Base-by-base conservation (phyloP, 2,113 vertebrate genomes). In the Archocentrus centrarchus region DNA sequence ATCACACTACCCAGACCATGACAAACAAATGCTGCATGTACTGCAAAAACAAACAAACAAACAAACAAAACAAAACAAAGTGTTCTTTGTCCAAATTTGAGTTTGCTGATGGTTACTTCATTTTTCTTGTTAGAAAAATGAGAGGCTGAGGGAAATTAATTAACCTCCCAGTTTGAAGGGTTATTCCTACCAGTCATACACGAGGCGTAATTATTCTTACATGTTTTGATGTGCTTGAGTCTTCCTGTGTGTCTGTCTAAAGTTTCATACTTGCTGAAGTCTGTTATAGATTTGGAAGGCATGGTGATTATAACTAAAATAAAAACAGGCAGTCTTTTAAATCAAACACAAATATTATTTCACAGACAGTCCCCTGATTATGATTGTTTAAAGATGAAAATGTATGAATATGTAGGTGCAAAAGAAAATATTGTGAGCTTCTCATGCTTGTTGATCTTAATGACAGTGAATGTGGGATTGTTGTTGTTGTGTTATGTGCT, bases 101-200 rank as follows among this genome's bases (percentile, higher is more conserved):
- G 20, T 66, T 70, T 60, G 11, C 66, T 77, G 47, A 81, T 81
- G 27, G 24, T 27, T 75, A 76, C 50, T 83, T 79, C 41, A 70
- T 79, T 78, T 81, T 78, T 81, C 5, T 30, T 44, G 47, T 53
- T 60, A 10, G 27, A 83, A 60, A 32, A 37, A 82, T 30, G 10
- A 60, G 6, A 32, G 41, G 15, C 20, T 75, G 70, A 81, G 50
- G 64, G 57, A 81, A 87, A 85, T 81, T 7, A 7, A 81, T 85
- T 85, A 78, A 80, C 79, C 81, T 85, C 55, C 8, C 8, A 80
- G 62, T 84, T 68, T 80, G 47, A 81, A 87, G 82, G 76, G 75
- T 87, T 64, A 81, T 80, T 32, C 70, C 77, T 22, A 41, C 32
- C 24, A 68, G 47, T 88, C 75, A 58, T 47, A 57, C 63, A 70